These are phyloP conservation scores for Bos indicus DNA, from an alignment of 2,113 vertebrate species.

Conservation along the genomic window DNA sequence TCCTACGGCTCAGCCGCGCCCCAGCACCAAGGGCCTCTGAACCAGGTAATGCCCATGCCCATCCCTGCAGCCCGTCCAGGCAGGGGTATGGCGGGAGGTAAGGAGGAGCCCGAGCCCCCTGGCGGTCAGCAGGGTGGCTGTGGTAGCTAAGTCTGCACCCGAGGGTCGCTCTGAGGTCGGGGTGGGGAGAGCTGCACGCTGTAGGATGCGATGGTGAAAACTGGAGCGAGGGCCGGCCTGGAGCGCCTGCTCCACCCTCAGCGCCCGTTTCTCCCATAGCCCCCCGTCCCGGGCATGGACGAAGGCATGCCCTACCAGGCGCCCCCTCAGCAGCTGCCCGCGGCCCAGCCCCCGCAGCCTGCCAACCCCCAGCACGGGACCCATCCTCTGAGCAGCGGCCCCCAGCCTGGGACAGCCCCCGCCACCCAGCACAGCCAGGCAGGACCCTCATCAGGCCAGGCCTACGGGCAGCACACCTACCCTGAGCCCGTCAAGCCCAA, in stretches of 20 bases:
- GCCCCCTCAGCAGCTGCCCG: constrained; percentile 66
- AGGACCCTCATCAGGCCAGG: constrained; percentile 74
- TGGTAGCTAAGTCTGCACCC: not conserved
- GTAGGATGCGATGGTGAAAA: not conserved
- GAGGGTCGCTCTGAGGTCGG: not conserved
- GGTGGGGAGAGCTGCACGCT: not conserved
- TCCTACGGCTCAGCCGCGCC: constrained; percentile 72
- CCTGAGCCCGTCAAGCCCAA: constrained; percentile 73
- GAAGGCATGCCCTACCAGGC: constrained; percentile 73
- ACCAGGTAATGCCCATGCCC: constrained; percentile 64
- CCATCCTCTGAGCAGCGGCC: constrained; percentile 51
- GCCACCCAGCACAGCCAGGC: constrained; percentile 78
- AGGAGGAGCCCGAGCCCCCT: not conserved
- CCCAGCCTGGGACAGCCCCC: constrained; percentile 64
- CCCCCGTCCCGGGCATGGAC: constrained; percentile 80
- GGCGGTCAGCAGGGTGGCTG: not conserved
- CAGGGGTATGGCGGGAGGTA: rapidly evolving
- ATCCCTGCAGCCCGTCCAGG: rapidly evolving
- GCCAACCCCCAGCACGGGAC: constrained; percentile 65
- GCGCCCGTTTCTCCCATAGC: constrained; percentile 2
- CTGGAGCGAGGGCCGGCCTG: rapidly evolving
- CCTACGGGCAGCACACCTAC: constrained; percentile 81
- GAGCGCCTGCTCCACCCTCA: not conserved
- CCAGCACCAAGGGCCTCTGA: constrained; percentile 75
- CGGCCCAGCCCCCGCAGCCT: constrained; percentile 60